Percentiles rank a stretch among this genome's conserved stretches.
These are phyloP conservation scores for Astyanax mexicanus DNA, from an alignment of 2,797 vertebrate genomes.

Conservation along the genomic window DNA sequence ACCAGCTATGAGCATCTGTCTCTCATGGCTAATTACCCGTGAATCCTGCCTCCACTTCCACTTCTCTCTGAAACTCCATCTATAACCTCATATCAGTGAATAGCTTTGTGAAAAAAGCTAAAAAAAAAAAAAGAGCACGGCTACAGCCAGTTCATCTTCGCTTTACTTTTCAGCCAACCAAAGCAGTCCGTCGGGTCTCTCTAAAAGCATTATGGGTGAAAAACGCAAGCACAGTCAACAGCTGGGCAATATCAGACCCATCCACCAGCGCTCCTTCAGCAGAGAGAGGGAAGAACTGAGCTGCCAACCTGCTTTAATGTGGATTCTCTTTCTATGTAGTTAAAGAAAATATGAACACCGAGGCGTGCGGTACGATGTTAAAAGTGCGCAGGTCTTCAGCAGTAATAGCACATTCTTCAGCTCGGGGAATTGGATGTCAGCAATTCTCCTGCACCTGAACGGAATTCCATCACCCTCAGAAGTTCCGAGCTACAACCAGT, in stretches of 20 bases:
- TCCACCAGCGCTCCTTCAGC: slow-evolving; percentile 13
- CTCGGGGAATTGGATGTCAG: slow-evolving; percentile 44
- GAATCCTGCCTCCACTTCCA: slow-evolving; percentile 56
- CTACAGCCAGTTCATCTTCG: slow-evolving; percentile 85
- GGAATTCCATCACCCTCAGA: slow-evolving; percentile 35
- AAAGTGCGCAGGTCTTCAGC: slow-evolving; percentile 8
- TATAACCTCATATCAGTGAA: slow-evolving; percentile 71
- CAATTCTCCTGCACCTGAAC: slow-evolving; percentile 34
- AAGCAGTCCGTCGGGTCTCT: slow-evolving; percentile 61
- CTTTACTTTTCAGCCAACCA: slow-evolving; percentile 76
- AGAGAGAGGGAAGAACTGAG: slow-evolving; percentile 8
- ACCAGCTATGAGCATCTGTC: slow-evolving; percentile 74
- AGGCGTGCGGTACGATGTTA: neutral
- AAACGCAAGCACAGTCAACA: slow-evolving; percentile 54
- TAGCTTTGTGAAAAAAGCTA: too few species aligned
- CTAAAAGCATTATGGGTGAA: slow-evolving; percentile 54
- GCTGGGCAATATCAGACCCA: slow-evolving; percentile 37
- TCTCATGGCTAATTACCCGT: slow-evolving; percentile 83
- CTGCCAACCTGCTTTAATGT: slow-evolving; percentile 26
- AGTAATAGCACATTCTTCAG: slow-evolving; percentile 43
- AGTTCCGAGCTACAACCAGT: slow-evolving; percentile 37
- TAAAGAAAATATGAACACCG: slow-evolving; percentile 25
- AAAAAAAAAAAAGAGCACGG: slow-evolving; percentile 85
- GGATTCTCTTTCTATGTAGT: slow-evolving; percentile 20
- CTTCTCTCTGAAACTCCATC: slow-evolving; percentile 55